Percentiles rank a stretch among this genome's conserved stretches.
These are phyloP conservation scores for Stratiomys singularior DNA, from an alignment of 2,888 invertebrate species.

Conservation along the genomic window DNA sequence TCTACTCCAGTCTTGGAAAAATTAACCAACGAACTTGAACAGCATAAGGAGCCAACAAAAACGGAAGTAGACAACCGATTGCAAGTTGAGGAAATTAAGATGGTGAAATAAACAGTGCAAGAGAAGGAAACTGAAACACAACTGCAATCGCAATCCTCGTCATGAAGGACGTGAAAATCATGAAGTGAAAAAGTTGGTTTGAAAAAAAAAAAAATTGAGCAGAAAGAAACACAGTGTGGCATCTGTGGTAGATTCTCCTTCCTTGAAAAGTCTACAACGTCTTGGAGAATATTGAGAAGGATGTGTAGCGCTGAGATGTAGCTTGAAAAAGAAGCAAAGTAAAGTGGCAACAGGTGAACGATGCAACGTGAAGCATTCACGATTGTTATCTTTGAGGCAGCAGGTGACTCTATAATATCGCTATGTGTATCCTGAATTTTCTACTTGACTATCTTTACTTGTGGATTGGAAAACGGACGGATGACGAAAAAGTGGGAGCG, in stretches of 20 bases:
- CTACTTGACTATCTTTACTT: slow-evolving; percentile 2
- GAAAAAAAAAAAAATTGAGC: not conserved
- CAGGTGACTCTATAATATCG: slow-evolving; percentile 46
- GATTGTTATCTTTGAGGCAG: slow-evolving; percentile 6
- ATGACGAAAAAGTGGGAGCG: slow-evolving; percentile 57
- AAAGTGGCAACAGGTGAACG: slow-evolving; percentile 46
- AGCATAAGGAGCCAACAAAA: not conserved
- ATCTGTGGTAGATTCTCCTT: slow-evolving; percentile 47
- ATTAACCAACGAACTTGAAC: not conserved
- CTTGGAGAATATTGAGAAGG: not conserved
- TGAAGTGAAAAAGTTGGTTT: slow-evolving; percentile 3
- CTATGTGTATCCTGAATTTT: slow-evolving; percentile 47
- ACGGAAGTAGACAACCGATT: slow-evolving; percentile 25
- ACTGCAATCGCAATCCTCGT: not conserved
- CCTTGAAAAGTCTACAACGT: not conserved
- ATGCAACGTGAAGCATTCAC: slow-evolving; percentile 25
- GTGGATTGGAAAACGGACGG: slow-evolving; percentile 37
- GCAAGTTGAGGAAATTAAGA: slow-evolving; percentile 49
- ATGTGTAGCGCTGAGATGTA: not conserved
- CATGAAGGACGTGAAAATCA: slow-evolving; percentile 7
- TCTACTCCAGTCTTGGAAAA: too few species aligned
- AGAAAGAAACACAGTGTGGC: slow-evolving; percentile 36
- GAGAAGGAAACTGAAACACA: slow-evolving; percentile 7
- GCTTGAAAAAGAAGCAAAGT: slow-evolving; percentile 26
- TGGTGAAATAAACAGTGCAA: slow-evolving; percentile 45